Conservation (phyloP, 1,140 invertebrate species). For the Drosophila lacteicornis region DNA sequence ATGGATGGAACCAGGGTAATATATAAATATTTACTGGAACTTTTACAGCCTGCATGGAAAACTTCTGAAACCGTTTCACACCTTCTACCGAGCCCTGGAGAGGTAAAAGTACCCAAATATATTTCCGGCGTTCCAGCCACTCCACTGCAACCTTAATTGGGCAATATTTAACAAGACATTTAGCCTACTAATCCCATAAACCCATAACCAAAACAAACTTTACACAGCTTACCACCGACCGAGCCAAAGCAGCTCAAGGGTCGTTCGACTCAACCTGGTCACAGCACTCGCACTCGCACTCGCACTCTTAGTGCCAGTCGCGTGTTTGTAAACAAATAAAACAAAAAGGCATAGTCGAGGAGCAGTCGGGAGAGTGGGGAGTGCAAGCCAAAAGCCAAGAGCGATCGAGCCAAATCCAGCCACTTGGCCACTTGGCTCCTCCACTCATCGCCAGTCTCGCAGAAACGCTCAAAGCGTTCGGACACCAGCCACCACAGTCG, state of each 20-base stretch:
- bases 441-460: conserved; percentile 63
- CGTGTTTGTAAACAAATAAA: conserved; percentile 54
- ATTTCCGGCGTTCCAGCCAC: conserved; percentile 9
- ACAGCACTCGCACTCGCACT: conserved; percentile 1
- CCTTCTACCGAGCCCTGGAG: background rate
- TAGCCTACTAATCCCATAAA: conserved; percentile 53
- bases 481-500: conserved; percentile 39
- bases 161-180: conserved; percentile 48
- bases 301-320: background rate
- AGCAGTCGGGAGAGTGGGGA: background rate
- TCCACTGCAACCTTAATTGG: conserved; percentile 37
- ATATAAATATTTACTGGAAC: background rate
- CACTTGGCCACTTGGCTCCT: conserved; percentile 50
- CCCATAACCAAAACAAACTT: conserved; percentile 55
- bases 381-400: conserved; percentile 28
- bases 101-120: background rate
- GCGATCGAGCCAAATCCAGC: conserved; percentile 20
- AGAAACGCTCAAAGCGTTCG: conserved; percentile 75
- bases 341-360: conserved; percentile 20
- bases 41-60: background rate
- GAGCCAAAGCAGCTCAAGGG: conserved; percentile 41
- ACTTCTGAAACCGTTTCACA: conserved; percentile 13
- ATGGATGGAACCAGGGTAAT: too few relatives aligned
- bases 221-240: conserved; percentile 40
- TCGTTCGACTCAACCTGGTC: conserved; percentile 46